A percentile compares a stretch with the other conserved stretches of the same genome.
Evolutionary conservation across 2,888 invertebrate species (phyloP).

Genomic region (Parnassius apollo): DNA sequence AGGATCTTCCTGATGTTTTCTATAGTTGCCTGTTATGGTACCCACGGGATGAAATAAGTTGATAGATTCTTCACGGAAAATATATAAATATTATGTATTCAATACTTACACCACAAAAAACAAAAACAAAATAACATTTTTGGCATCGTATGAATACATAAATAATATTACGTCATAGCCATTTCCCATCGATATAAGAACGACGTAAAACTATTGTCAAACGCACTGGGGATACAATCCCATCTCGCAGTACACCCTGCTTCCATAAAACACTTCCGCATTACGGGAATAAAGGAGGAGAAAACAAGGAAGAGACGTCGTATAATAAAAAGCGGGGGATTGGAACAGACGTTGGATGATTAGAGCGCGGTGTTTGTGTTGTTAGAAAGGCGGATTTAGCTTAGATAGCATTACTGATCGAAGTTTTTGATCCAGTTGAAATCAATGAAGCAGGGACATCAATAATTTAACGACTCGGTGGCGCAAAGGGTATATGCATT

Average conservation of each 20-base stretch:
- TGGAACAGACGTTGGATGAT: not conserved
- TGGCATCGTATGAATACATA: conserved; percentile 2
- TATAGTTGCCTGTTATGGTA: too few relatives aligned
- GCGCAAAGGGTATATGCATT: too few relatives aligned
- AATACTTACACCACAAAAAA: too few relatives aligned
- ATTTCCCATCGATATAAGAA: conserved; percentile 10
- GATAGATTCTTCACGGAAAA: too few relatives aligned
- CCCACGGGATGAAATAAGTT: too few relatives aligned
- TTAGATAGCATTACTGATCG: too few relatives aligned
- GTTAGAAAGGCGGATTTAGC: not conserved
- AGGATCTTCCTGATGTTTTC: too few relatives aligned
- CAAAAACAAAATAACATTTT: not conserved
- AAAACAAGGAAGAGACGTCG: conserved; percentile 5
- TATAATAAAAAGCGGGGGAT: conserved; percentile 2
- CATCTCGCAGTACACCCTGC: conserved; percentile 1
- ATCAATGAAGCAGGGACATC: too few relatives aligned
- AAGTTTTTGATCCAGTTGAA: too few relatives aligned
- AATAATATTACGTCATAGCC: not conserved
- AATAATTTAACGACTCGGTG: too few relatives aligned
- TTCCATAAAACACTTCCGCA: conserved; percentile 13
- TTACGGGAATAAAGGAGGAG: conserved; percentile 9
- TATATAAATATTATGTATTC: too few relatives aligned
- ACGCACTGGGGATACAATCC: conserved; percentile 11
- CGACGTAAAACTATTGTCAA: conserved; percentile 9
- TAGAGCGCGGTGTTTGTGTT: not conserved